Conservation (phyloP, 2,113 vertebrate genomes). For the Mohoua ochrocephala region DNA sequence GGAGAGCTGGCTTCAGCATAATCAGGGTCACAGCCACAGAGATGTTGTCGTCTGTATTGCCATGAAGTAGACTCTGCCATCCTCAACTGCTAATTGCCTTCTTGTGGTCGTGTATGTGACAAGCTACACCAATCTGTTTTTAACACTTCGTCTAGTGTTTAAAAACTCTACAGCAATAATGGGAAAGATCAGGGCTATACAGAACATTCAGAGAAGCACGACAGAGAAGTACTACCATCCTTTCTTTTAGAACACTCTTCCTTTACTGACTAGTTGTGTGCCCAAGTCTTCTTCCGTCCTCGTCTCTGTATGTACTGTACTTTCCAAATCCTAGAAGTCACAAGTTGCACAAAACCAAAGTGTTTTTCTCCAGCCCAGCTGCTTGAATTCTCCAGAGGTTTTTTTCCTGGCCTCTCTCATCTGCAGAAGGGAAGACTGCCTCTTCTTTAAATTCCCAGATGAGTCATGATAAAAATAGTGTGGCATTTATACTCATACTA, state of each 20-base stretch:
- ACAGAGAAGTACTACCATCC: neutral
- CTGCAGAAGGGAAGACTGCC: neutral
- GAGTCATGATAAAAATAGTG: constrained; percentile 44
- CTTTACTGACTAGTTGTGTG: neutral
- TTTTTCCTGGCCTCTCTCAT: constrained; percentile 1
- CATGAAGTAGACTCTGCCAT: neutral
- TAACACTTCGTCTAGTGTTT: neutral
- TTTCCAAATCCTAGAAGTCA: neutral
- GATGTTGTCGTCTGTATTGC: neutral
- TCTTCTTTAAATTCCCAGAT: constrained; percentile 41
- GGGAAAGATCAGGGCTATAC: neutral
- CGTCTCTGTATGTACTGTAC: neutral
- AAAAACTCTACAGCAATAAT: neutral
- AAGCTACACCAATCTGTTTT: neutral
- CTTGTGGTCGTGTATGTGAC: neutral
- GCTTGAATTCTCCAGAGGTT: neutral
- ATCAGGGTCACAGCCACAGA: neutral
- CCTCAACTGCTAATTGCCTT: neutral
- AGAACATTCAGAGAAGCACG: neutral
- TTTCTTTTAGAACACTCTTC: neutral
- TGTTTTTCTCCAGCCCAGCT: constrained; percentile 24
- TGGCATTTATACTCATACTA: neutral
- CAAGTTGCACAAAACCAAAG: neutral
- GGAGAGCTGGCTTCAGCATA: neutral
- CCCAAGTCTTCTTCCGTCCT: neutral